These are phyloP conservation scores for Calypte anna DNA, from an alignment of 2,113 vertebrate species.

Conservation along the genomic window DNA sequence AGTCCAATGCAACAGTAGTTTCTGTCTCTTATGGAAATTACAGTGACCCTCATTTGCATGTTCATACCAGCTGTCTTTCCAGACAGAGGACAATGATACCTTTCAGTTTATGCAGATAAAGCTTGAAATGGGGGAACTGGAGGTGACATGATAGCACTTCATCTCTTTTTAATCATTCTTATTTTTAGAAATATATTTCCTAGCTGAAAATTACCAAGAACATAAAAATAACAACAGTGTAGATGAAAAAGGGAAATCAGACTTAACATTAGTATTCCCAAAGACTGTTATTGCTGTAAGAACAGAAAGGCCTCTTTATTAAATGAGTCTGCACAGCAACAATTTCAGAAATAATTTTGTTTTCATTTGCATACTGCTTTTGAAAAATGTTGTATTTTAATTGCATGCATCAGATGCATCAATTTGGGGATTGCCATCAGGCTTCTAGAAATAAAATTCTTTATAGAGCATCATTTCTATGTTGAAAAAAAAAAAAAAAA, in stretches of 20 bases:
- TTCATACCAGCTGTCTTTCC: constrained; percentile 42
- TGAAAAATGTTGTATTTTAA: background rate
- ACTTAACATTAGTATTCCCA: background rate
- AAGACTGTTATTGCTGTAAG: background rate
- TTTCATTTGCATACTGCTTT: background rate
- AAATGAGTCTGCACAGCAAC: background rate
- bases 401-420: background rate
- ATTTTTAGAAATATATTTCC: background rate
- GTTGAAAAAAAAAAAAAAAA: background rate
- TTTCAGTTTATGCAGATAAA: constrained; percentile 28
- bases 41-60: constrained; percentile 40
- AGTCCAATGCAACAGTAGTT: background rate
- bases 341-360: background rate
- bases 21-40: constrained; percentile 28
- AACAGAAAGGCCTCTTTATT: background rate
- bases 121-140: constrained; percentile 20
- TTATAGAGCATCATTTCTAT: background rate
- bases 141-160: background rate
- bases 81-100: constrained; percentile 44
- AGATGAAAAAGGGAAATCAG: background rate
- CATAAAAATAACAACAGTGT: background rate
- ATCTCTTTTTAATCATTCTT: background rate
- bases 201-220: background rate
- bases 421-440: background rate
- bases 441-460: background rate